A percentile compares a stretch with the other conserved stretches of the same genome.
phyloP scores from a whole-genome alignment of 2,113 vertebrate species.

The zebrafish (Danio rerio) region GRCz12tu NC_133195.1:44580501-44581000 shows the following conservation, averaged over 20 bases:
- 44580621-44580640: conserved; percentile 5
- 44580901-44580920: too few species aligned
- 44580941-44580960: too few species aligned
- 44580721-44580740: too few species aligned
- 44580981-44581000: too few species aligned
- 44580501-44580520: not conserved
- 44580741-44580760: not conserved
- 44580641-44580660: not conserved
- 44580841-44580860: not conserved
- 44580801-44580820: too few species aligned
- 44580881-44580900: conserved; percentile 4
- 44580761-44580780: conserved; percentile 12
- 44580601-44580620: conserved; percentile 3
- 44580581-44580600: not conserved
- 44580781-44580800: not conserved
- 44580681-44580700: not conserved
- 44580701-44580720: not conserved
- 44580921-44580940: too few species aligned
- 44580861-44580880: not conserved
- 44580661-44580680: not conserved
- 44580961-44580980: too few species aligned
- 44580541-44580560: conserved; percentile 4
- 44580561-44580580: conserved; percentile 16
- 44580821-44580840: too few species aligned
- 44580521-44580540: not conserved